Conservation (phyloP, 1,140 invertebrate species). For the Melanaphis sacchari region DNA sequence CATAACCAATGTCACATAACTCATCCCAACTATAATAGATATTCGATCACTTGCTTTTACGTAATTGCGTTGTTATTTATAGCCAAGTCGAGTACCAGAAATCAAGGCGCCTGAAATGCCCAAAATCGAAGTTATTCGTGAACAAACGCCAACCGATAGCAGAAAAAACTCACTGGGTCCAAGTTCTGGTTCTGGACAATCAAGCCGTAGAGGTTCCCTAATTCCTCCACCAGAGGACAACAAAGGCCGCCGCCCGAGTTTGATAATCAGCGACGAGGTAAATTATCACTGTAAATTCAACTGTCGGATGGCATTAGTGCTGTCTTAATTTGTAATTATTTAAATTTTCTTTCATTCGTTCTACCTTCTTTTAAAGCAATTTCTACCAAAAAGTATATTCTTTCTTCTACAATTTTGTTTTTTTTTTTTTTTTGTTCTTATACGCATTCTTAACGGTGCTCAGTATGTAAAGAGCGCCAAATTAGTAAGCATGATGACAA, state of each 20-base stretch:
- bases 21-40: background rate
- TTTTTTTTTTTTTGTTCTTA: background rate
- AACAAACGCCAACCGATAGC: conserved; percentile 75
- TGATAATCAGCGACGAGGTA: conserved; percentile 95
- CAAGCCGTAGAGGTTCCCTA: conserved; percentile 80
- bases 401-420: background rate
- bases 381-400: background rate
- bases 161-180: conserved; percentile 78
- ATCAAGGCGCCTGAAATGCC: conserved; percentile 81
- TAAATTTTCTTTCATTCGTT: conserved; percentile 23
- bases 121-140: conserved; percentile 84
- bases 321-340: background rate
- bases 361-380: conserved; percentile 16
- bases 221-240: conserved; percentile 83
- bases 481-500: conserved; percentile 36
- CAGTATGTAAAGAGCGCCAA: conserved; percentile 26
- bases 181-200: conserved; percentile 70
- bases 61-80: background rate
- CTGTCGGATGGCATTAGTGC: background rate
- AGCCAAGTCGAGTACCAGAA: conserved; percentile 70
- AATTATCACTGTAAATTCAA: conserved; percentile 60
- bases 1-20: conserved; percentile 1
- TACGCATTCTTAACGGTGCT: conserved; percentile 26
- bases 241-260: conserved; percentile 81
- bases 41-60: background rate